phyloP scores from a whole-genome alignment of 53 echinoderm and acorn worm species.

The Temnopleurus reevesii region DNA sequence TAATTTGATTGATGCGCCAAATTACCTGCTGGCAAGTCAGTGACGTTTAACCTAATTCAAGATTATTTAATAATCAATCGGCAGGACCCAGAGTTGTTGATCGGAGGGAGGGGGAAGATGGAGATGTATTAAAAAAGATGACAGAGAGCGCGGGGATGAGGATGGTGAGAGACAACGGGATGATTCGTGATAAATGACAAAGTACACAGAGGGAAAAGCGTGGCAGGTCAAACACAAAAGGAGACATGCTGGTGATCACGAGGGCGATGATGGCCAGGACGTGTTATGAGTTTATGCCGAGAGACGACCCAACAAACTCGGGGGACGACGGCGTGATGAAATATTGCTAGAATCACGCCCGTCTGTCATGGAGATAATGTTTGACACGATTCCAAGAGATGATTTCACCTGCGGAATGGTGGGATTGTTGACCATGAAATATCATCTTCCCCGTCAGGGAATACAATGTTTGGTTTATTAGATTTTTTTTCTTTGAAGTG shows the following conservation, averaged over 20 bases:
- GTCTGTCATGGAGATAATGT: conserved; percentile 4
- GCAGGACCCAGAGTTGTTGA: neutral
- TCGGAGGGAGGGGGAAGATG: neutral
- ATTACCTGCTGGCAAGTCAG: conserved; percentile 41
- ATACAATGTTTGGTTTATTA: conserved; percentile 19
- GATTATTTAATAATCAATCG: conserved; percentile 46
- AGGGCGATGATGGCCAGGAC: neutral
- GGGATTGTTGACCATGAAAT: conserved; percentile 30
- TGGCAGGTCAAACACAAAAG: conserved; percentile 7
- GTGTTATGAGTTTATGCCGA: conserved; percentile 20
- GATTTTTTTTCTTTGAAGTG: neutral
- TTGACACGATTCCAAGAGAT: conserved; percentile 36
- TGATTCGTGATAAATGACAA: neutral
- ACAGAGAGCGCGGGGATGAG: neutral
- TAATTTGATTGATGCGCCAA: conserved; percentile 30
- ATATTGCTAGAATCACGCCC: neutral
- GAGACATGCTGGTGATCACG: neutral
- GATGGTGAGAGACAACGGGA: neutral
- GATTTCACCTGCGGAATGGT: conserved; percentile 2
- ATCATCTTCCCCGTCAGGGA: conserved; percentile 3
- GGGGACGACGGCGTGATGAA: neutral
- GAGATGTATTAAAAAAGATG: neutral
- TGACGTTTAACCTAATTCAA: conserved; percentile 56
- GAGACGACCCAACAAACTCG: neutral
- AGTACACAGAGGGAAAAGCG: conserved; percentile 7